phyloP scores from a whole-genome alignment of 2,888 invertebrate genomes.

The Ormyrus nitidulus region DNA sequence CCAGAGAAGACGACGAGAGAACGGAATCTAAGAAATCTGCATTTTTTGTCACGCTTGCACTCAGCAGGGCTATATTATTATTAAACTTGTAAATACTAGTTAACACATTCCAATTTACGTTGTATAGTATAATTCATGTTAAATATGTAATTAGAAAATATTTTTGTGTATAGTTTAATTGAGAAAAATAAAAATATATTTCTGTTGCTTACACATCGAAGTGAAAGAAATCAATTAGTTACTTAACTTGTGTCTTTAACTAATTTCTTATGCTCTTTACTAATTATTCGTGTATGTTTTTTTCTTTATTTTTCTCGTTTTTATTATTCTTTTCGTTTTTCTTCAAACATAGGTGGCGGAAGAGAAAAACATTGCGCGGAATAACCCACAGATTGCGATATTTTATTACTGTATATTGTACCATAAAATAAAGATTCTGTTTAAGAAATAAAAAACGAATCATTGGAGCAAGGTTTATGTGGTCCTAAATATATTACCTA shows the following conservation, averaged over 20 bases:
- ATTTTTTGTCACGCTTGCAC: slow-evolving; percentile 74
- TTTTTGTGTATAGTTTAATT: slow-evolving; percentile 75
- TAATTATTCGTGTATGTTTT: slow-evolving; percentile 69
- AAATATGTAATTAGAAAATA: slow-evolving; percentile 75
- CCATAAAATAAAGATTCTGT: slow-evolving; percentile 68
- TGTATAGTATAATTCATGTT: slow-evolving; percentile 74
- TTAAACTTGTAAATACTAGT: slow-evolving; percentile 74
- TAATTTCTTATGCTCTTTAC: slow-evolving; percentile 64
- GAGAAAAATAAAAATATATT: slow-evolving; percentile 73
- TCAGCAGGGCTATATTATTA: slow-evolving; percentile 72
- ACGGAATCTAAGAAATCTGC: slow-evolving; percentile 66
- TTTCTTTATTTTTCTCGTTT: slow-evolving; percentile 61
- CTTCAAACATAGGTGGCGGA: slow-evolving; percentile 71
- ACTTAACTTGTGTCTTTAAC: slow-evolving; percentile 66
- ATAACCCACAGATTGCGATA: slow-evolving; percentile 70
- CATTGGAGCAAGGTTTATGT: slow-evolving; percentile 75
- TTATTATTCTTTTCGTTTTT: slow-evolving; percentile 60
- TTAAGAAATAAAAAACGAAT: slow-evolving; percentile 69
- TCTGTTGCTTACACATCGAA: slow-evolving; percentile 72
- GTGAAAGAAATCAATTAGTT: slow-evolving; percentile 70
- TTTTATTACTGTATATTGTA: slow-evolving; percentile 73
- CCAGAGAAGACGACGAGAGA: slow-evolving; percentile 51
- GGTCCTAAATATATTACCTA: slow-evolving; percentile 73
- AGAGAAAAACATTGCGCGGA: slow-evolving; percentile 63
- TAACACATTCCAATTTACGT: slow-evolving; percentile 75